Evolutionary conservation across 2,888 invertebrate genomes (phyloP).

Genomic region (Timandra comae): DNA sequence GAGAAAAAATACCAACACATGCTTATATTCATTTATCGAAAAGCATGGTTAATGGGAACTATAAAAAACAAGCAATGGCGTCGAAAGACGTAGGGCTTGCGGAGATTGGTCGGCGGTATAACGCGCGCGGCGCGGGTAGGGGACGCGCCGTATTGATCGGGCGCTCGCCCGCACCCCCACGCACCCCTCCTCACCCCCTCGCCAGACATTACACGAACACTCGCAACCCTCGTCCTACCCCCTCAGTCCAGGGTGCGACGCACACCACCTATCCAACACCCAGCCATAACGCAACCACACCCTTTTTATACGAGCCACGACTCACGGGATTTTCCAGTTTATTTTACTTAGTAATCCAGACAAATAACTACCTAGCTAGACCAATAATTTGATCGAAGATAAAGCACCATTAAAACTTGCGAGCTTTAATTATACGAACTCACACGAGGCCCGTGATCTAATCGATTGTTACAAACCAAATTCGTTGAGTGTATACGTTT

Average conservation of each 20-base stretch:
- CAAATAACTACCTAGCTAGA: constrained; percentile 9
- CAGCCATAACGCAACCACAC: constrained; percentile 57
- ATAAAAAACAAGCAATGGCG: constrained; percentile 73
- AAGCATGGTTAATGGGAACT: constrained; percentile 67
- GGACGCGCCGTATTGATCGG: constrained; percentile 62
- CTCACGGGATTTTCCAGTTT: constrained; percentile 75
- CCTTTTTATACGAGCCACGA: constrained; percentile 64
- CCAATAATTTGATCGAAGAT: constrained; percentile 18
- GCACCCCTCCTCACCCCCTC: constrained; percentile 30
- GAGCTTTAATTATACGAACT: constrained; percentile 27
- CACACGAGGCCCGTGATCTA: constrained; percentile 1
- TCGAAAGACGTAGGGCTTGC: constrained; percentile 73
- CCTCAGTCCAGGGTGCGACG: constrained; percentile 34
- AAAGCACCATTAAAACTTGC: not conserved
- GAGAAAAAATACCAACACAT: constrained; percentile 49
- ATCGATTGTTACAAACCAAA: too few species aligned
- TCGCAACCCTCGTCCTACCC: constrained; percentile 49
- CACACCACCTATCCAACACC: constrained; percentile 40
- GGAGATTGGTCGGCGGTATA: constrained; percentile 61
- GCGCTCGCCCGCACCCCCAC: constrained; percentile 38
- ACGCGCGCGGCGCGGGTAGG: constrained; percentile 39
- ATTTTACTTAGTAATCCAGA: constrained; percentile 49
- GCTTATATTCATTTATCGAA: constrained; percentile 69
- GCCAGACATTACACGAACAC: constrained; percentile 64
- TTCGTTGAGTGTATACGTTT: not conserved